These are phyloP conservation scores for Drosophila neotestacea DNA, from an alignment of 2,888 invertebrate species.

Conservation along the genomic window DNA sequence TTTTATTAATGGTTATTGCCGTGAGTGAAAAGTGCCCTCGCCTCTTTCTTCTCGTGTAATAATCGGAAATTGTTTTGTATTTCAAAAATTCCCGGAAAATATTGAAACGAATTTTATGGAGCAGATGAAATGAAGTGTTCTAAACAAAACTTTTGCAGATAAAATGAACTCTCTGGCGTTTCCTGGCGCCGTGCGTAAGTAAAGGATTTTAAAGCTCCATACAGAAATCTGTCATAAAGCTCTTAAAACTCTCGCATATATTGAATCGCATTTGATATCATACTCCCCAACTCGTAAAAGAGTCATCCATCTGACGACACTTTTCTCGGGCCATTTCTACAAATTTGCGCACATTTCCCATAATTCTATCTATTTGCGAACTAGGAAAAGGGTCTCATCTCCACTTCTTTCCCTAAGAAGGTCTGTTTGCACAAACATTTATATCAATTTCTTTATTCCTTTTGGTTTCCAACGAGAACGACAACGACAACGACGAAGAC, in stretches of 20 bases:
- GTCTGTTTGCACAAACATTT: constrained; percentile 66
- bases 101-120: constrained; percentile 38
- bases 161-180: constrained; percentile 12
- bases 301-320: constrained; percentile 63
- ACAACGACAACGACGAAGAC: constrained; percentile 28
- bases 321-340: constrained; percentile 46
- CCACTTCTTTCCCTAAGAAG: background rate
- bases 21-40: constrained; percentile 53
- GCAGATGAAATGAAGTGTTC: constrained; percentile 52
- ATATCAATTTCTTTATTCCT: constrained; percentile 78
- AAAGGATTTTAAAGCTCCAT: constrained; percentile 23
- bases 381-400: constrained; percentile 3
- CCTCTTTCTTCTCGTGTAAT: constrained; percentile 41
- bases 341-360: constrained; percentile 73
- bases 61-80: constrained; percentile 74
- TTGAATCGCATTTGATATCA: constrained; percentile 35
- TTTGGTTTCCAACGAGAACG: constrained; percentile 35
- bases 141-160: constrained; percentile 25
- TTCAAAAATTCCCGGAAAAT: constrained; percentile 8
- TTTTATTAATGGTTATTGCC: constrained; percentile 78
- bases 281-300: constrained; percentile 36
- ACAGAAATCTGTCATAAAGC: constrained; percentile 35
- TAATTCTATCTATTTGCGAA: constrained; percentile 59
- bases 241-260: constrained; percentile 10
- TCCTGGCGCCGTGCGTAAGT: constrained; percentile 1